A percentile compares a stretch with the other conserved stretches of the same genome.
Conservation (phyloP, 1,140 invertebrate species). For the Lepidostoma basale region DNA sequence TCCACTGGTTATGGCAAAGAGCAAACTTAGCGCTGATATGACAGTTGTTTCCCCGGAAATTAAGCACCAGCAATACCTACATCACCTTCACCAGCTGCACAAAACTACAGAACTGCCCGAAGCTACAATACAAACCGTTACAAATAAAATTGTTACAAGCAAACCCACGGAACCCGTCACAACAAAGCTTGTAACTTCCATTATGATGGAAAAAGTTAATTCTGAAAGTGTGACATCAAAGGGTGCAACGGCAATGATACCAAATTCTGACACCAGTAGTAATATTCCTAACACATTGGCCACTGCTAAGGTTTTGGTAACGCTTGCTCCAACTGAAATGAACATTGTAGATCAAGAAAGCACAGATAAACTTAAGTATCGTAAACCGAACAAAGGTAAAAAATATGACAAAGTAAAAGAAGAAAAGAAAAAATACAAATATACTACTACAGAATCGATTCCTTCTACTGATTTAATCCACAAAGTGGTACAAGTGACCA, state of each 20-base stretch:
- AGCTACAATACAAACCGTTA: slow-evolving; percentile 3
- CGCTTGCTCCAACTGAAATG: background rate
- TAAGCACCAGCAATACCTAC: slow-evolving; percentile 56
- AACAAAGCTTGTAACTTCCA: background rate
- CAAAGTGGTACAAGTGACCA: slow-evolving; percentile 55
- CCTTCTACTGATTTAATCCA: slow-evolving; percentile 49
- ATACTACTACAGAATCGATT: slow-evolving; percentile 21
- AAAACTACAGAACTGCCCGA: slow-evolving; percentile 4
- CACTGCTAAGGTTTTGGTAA: background rate
- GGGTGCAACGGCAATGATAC: background rate
- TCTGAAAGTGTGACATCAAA: background rate
- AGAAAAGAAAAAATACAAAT: slow-evolving; percentile 46
- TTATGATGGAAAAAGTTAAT: background rate
- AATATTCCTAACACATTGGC: background rate
- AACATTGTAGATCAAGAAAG: background rate
- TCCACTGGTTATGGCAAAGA: slow-evolving; percentile 60
- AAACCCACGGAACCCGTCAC: background rate
- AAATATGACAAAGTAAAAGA: slow-evolving; percentile 45
- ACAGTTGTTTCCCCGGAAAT: slow-evolving; percentile 57
- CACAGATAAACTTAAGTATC: slow-evolving; percentile 34
- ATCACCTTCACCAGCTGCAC: slow-evolving; percentile 37
- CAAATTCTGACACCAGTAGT: background rate
- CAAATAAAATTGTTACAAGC: slow-evolving; percentile 7
- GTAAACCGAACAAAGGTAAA: slow-evolving; percentile 42
- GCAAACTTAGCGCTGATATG: slow-evolving; percentile 59